Conservation (phyloP, 2,888 invertebrate genomes). For the Pogonocherus hispidulus region DNA sequence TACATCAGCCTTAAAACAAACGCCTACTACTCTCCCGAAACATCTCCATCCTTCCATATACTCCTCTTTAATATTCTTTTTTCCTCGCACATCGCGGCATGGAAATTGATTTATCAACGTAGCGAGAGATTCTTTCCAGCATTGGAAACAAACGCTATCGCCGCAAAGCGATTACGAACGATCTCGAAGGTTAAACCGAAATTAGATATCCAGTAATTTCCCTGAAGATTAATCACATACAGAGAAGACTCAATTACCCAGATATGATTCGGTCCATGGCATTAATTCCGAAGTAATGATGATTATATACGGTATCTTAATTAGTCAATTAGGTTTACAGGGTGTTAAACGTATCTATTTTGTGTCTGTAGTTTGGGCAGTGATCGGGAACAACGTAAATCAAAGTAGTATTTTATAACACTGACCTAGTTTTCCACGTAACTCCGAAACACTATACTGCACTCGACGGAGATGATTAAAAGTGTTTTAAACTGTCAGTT, state of each 20-base stretch:
- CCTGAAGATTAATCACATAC: slow-evolving; percentile 4
- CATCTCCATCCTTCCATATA: too few relatives aligned
- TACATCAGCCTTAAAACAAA: neutral
- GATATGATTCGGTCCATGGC: slow-evolving; percentile 3
- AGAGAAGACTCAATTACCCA: slow-evolving; percentile 8
- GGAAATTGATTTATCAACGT: slow-evolving; percentile 1
- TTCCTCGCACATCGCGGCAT: neutral
- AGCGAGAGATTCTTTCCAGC: neutral
- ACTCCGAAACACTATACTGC: too few relatives aligned
- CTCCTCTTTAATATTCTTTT: neutral
- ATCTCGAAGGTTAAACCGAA: neutral
- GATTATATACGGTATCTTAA: slow-evolving; percentile 1
- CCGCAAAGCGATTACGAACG: neutral
- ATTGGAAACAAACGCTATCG: neutral
- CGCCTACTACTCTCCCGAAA: neutral
- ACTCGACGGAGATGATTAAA: too few relatives aligned
- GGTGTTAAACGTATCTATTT: too few relatives aligned
- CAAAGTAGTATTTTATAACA: too few relatives aligned
- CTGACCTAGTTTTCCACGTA: neutral
- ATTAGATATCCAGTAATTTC: neutral
- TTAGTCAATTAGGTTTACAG: neutral
- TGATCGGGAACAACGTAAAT: too few relatives aligned
- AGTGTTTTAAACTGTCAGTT: too few relatives aligned
- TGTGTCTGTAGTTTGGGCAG: too few relatives aligned
- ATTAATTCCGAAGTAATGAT: neutral